Evolutionary conservation across 2,888 invertebrate genomes (phyloP).

Genomic region (Conchocele bisecta): DNA sequence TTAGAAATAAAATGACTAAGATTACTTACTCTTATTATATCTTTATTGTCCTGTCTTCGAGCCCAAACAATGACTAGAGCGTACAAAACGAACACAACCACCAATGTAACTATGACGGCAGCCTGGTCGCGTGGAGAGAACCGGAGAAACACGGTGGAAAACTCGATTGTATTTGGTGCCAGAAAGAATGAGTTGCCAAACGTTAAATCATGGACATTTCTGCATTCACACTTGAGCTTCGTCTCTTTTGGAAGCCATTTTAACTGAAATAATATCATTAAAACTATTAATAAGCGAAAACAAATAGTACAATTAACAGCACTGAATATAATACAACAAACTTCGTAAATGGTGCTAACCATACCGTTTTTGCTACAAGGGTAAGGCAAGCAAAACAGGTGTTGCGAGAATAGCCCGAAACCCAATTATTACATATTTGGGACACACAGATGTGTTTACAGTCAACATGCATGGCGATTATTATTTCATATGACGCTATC

Average conservation of each 20-base stretch:
- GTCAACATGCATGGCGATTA: too few relatives aligned
- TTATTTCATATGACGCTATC: too few relatives aligned
- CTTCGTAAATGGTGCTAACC: too few relatives aligned
- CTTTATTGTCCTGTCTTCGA: conserved; percentile 75
- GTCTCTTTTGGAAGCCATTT: conserved; percentile 36
- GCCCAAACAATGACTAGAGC: conserved; percentile 73
- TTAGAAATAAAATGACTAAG: not conserved
- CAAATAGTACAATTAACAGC: too few relatives aligned
- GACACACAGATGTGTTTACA: too few relatives aligned
- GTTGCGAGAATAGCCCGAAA: too few relatives aligned
- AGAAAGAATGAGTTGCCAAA: conserved; percentile 78
- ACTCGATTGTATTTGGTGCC: conserved; percentile 80
- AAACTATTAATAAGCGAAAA: too few relatives aligned
- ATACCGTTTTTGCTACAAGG: too few relatives aligned
- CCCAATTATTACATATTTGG: too few relatives aligned
- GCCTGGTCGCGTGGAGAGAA: conserved; percentile 80
- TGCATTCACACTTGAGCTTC: conserved; percentile 71
- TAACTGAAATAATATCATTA: conserved; percentile 46
- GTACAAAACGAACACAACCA: conserved; percentile 70
- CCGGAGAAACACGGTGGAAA: conserved; percentile 74
- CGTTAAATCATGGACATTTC: conserved; percentile 68
- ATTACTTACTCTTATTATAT: conserved; percentile 61
- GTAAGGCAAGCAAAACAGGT: too few relatives aligned
- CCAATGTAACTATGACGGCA: conserved; percentile 78
- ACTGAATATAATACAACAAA: too few relatives aligned